Conservation (phyloP, 2,797 vertebrate species). For the Atherinosoma microstoma region DNA sequence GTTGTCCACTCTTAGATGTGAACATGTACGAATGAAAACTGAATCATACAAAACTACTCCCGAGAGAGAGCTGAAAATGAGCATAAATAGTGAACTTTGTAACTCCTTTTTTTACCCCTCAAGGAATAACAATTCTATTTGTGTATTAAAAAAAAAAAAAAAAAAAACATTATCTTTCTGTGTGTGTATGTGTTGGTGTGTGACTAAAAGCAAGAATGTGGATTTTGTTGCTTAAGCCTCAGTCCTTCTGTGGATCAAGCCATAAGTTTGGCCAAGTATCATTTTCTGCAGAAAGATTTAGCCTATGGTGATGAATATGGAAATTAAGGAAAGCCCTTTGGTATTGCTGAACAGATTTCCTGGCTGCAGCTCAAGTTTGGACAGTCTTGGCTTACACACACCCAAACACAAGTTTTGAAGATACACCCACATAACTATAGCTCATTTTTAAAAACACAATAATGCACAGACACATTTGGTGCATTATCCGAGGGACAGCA, state of each 20-base stretch:
- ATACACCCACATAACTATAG: background rate
- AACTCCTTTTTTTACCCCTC: constrained; percentile 12
- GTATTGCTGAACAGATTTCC: constrained; percentile 1
- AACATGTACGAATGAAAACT: background rate
- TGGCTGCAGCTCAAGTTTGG: background rate
- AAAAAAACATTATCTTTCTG: constrained; percentile 17
- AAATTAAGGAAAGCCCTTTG: constrained; percentile 12
- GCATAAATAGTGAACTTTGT: background rate
- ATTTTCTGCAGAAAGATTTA: constrained; percentile 4
- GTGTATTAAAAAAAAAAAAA: background rate
- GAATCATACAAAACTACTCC: background rate
- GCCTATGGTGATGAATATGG: constrained; percentile 26
- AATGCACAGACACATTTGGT: background rate
- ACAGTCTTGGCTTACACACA: background rate
- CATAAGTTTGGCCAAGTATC: constrained; percentile 17
- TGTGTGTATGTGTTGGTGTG: background rate
- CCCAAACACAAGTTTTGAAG: background rate
- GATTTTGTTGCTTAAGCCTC: background rate
- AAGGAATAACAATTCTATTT: background rate
- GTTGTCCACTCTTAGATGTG: background rate
- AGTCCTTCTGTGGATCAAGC: constrained; percentile 10
- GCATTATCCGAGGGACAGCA: no score
- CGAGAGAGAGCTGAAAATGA: background rate
- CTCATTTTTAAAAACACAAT: background rate
- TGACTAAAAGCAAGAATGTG: background rate